These are phyloP conservation scores for Smittia aterrima DNA, from an alignment of 2,888 invertebrate genomes.

Conservation along the genomic window DNA sequence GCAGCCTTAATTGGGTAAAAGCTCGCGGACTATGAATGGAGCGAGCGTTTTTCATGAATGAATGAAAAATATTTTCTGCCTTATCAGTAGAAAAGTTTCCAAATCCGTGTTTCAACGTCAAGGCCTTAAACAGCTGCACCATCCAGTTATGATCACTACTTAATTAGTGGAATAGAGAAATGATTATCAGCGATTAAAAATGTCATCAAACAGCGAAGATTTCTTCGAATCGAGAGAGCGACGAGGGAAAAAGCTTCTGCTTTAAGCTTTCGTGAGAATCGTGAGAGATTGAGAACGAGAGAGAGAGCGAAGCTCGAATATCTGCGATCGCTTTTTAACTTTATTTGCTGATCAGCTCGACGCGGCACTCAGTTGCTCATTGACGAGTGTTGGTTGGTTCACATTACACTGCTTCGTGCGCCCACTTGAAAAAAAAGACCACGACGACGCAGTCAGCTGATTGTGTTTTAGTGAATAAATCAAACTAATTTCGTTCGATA, in stretches of 20 bases:
- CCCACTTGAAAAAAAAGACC: slow-evolving; percentile 25
- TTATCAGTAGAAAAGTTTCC: background rate
- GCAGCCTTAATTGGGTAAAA: slow-evolving; percentile 3
- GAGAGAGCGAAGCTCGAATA: background rate
- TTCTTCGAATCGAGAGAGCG: too few relatives aligned
- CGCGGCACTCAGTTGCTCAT: slow-evolving; percentile 31
- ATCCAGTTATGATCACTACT: slow-evolving; percentile 27
- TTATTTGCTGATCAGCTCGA: background rate
- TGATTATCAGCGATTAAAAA: background rate
- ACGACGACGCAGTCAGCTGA: slow-evolving; percentile 28
- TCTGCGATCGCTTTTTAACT: background rate
- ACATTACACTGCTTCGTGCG: background rate
- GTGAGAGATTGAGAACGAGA: too few relatives aligned
- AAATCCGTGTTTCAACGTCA: background rate
- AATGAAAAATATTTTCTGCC: background rate
- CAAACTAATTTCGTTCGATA: slow-evolving; percentile 35
- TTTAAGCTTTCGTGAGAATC: background rate
- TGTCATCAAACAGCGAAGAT: background rate
- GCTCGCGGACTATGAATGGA: background rate
- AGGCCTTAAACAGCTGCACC: background rate
- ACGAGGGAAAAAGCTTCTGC: too few relatives aligned
- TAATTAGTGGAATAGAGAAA: background rate
- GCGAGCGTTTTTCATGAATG: background rate
- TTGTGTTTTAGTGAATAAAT: slow-evolving; percentile 31
- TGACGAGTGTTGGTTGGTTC: slow-evolving; percentile 20